Evolutionary conservation across 2,888 invertebrate species (phyloP), one percentile per base, ranked within the genome.

Genomic region (Nesidiocoris tenuis): DNA sequence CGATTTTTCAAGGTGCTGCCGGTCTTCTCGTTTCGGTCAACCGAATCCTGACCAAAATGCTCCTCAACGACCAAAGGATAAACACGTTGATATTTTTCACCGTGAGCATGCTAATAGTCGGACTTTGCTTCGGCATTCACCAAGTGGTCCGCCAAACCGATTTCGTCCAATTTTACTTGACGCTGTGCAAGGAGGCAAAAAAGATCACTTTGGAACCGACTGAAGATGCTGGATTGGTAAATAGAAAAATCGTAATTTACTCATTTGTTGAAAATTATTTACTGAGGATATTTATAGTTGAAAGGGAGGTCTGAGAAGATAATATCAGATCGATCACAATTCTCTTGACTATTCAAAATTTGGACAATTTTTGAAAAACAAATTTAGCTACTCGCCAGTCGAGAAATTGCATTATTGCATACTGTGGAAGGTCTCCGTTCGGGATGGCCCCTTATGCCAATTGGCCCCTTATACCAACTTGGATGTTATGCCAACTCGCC

Each of bases 41-140:
- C 83, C 87, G 96, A 22, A 92, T 96, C 77, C 82, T 92, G 66
- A 95, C 95, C 0, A 95, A 95, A 83, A 87, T 91, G 77, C 84
- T 92, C 61, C 88, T 95, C 76, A 86, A 89, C 75, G 91, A 93
- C 81, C 90, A 94, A 72, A 88, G 89, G 56, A 87, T 90, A 55
- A 95, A 94, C 82, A 96, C 95, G 0, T 89, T 93, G 78, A 89
- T 93, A 83, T 96, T 96, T 85, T 96, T 96, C 84, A 86, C 90
- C 56, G 87, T 93, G 75, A 94, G 94, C 59, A 91, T 93, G 72
- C 84, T 89, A 57, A 89, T 93, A 24, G 89, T 96, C 19, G 86
- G 90, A 21, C 85, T 90, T 24, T 95, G 95, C 81, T 93, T 91
- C 80, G 86, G 90, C 79, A 85, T 94, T 79, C 94, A 95, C 82